Percentiles rank a stretch among this genome's conserved stretches.
These are phyloP conservation scores for Imbricaverruca yamaguchii DNA, from an alignment of 2,888 invertebrate species.

Conservation along the genomic window DNA sequence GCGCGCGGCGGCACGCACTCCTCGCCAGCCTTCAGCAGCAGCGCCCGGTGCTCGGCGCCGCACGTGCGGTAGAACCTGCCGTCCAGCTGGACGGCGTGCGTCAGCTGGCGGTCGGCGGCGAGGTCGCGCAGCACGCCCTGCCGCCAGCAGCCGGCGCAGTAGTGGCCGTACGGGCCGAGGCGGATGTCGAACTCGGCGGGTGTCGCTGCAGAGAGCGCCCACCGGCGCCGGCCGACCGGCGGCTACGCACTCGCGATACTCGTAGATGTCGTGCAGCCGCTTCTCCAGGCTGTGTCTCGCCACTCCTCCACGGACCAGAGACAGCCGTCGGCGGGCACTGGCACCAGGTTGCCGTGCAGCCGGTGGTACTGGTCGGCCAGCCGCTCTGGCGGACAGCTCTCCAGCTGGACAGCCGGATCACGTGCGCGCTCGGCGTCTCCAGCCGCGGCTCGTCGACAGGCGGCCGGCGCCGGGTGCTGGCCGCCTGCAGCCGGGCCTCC, in stretches of 20 bases:
- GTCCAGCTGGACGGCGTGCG: slow-evolving; percentile 1
- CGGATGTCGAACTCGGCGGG: background rate
- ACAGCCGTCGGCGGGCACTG: background rate
- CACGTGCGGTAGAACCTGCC: slow-evolving; percentile 9
- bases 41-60: background rate
- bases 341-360: background rate
- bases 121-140: background rate
- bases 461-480: background rate
- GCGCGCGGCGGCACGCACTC: slow-evolving; percentile 2
- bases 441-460: background rate
- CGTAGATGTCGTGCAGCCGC: background rate
- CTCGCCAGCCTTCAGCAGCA: background rate
- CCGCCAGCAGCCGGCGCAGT: slow-evolving; percentile 10
- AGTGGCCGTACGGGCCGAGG: background rate
- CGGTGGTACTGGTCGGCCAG: background rate
- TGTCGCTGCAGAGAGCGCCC: background rate
- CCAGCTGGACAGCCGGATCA: background rate
- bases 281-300: background rate
- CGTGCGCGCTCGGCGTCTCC: background rate
- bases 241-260: background rate
- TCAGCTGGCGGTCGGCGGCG: background rate
- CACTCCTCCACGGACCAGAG: background rate
- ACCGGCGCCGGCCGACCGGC: background rate
- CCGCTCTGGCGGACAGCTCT: background rate
- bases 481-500: background rate